A percentile compares a stretch with the other conserved stretches of the same genome.
These are phyloP conservation scores for Oophaga pumilio DNA, from an alignment of 2,113 vertebrate genomes.

Conservation along the genomic window DNA sequence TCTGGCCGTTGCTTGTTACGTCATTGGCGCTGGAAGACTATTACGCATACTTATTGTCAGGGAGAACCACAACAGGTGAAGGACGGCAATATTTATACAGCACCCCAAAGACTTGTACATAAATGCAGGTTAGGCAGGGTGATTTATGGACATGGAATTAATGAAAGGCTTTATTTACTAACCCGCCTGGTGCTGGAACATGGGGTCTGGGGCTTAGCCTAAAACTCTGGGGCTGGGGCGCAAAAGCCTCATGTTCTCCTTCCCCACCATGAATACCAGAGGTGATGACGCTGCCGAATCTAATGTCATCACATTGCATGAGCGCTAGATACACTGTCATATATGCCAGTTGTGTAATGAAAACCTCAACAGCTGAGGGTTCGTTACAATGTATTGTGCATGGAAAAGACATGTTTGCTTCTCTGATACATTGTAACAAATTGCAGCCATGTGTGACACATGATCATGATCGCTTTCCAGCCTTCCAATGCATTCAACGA, in stretches of 20 bases:
- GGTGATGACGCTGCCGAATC: neutral
- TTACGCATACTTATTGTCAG: slow-evolving; percentile 13
- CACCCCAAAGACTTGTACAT: slow-evolving; percentile 15
- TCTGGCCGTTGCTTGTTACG: slow-evolving; percentile 10
- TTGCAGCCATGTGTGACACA: no score
- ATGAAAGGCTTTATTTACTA: slow-evolving; percentile 47
- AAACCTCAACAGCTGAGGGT: no score
- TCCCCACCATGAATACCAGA: neutral
- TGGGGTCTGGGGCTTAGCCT: neutral
- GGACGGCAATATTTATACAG: slow-evolving; percentile 43
- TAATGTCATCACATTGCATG: neutral
- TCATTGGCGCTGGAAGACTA: slow-evolving; percentile 27
- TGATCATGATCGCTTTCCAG: no score
- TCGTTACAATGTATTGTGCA: no score
- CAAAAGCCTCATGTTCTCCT: neutral
- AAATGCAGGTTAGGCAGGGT: neutral
- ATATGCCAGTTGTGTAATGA: no score
- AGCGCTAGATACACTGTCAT: no score
- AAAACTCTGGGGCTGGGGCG: neutral
- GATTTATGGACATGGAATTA: slow-evolving; percentile 48
- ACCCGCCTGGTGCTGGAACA: neutral
- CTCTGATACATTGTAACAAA: no score
- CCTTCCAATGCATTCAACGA: no score
- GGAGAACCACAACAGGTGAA: slow-evolving; percentile 39
- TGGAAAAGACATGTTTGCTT: no score